Conservation (phyloP, 2,888 invertebrate genomes). For the Camponotus fellah region DNA sequence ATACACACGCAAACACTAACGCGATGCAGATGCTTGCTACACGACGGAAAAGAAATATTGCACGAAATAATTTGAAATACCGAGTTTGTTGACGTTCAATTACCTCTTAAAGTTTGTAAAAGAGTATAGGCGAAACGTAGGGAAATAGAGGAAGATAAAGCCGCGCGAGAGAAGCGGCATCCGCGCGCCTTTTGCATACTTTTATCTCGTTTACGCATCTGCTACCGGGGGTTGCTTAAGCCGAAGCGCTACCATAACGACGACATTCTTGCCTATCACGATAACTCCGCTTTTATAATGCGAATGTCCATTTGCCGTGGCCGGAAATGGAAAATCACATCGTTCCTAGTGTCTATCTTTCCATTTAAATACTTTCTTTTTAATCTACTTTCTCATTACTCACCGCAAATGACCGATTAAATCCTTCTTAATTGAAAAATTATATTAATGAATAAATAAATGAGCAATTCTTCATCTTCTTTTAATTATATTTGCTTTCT, state of each 20-base stretch:
- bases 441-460: slow-evolving; percentile 19
- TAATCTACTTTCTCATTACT: slow-evolving; percentile 3
- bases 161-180: slow-evolving; percentile 54
- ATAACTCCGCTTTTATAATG: slow-evolving; percentile 63
- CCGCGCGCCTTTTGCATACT: slow-evolving; percentile 79
- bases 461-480: slow-evolving; percentile 21
- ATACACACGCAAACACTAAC: background rate
- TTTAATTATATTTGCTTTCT: slow-evolving; percentile 25
- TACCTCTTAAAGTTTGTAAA: slow-evolving; percentile 81
- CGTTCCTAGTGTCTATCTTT: slow-evolving; percentile 1
- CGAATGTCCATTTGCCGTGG: slow-evolving; percentile 72
- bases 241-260: slow-evolving; percentile 71
- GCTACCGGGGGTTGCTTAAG: slow-evolving; percentile 66
- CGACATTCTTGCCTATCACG: slow-evolving; percentile 75
- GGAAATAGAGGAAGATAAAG: slow-evolving; percentile 60
- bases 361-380: background rate
- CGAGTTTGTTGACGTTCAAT: slow-evolving; percentile 82
- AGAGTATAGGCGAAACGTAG: slow-evolving; percentile 61
- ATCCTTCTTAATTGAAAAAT: slow-evolving; percentile 20
- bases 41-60: slow-evolving; percentile 30
- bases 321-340: slow-evolving; percentile 55
- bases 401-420: background rate
- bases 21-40: background rate
- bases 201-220: slow-evolving; percentile 82
- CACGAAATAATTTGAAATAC: slow-evolving; percentile 70